phyloP scores from a whole-genome alignment of 2,113 vertebrate genomes.

The Scalopus aquaticus region DNA sequence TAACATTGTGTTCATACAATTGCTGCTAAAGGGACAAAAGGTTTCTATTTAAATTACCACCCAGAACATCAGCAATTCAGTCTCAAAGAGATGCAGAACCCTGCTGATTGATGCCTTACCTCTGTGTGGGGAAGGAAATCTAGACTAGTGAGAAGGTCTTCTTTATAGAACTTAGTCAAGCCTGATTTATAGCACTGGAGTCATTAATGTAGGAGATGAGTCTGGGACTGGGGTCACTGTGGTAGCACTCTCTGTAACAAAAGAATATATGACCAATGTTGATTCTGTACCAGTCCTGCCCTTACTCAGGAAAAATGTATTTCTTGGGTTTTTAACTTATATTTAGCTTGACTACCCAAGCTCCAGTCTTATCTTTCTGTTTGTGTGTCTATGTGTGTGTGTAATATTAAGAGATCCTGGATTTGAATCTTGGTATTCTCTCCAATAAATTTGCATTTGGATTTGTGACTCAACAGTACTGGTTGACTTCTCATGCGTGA shows the following conservation, averaged over 20 bases:
- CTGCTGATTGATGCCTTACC: constrained; percentile 35
- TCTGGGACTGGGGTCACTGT: not conserved
- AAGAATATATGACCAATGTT: not conserved
- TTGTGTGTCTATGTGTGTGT: accelerated
- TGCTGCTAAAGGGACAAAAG: constrained; percentile 69
- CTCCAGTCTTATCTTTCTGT: not conserved
- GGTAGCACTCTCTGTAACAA: not conserved
- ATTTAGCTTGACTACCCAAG: not conserved
- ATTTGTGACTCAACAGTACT: not conserved
- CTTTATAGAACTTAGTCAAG: constrained; percentile 1
- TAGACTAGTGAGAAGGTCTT: not conserved
- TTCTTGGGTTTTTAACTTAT: not conserved
- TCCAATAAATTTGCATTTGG: not conserved
- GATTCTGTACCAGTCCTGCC: not conserved
- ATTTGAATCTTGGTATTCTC: not conserved
- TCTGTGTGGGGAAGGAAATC: not conserved
- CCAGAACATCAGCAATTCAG: constrained; percentile 11
- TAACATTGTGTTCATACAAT: constrained; percentile 71
- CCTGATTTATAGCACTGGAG: not conserved
- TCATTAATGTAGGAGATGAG: not conserved
- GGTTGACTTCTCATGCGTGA: too few species aligned
- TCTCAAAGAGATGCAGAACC: not conserved
- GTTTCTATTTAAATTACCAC: constrained; percentile 75
- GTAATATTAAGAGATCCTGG: not conserved
- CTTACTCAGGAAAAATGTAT: not conserved